Percentiles rank a stretch among this genome's conserved stretches.
These are phyloP conservation scores for Spinibarbus caldwelli DNA, from an alignment of 2,797 vertebrate species.

Conservation along the genomic window DNA sequence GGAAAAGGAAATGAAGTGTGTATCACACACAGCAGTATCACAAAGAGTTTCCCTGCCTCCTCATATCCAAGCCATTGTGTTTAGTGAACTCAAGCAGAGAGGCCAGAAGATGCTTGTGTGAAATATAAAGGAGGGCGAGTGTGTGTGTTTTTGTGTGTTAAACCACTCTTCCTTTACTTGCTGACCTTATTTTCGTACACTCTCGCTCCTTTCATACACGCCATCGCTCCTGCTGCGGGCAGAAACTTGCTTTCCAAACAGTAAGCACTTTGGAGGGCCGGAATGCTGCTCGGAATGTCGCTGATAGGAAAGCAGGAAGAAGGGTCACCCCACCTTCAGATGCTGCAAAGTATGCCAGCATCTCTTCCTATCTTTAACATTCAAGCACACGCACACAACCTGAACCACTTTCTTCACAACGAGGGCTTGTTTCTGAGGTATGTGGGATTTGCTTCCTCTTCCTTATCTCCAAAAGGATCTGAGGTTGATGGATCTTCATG, in stretches of 20 bases:
- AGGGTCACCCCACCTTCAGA: conserved; percentile 38
- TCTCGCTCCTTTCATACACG: conserved; percentile 29
- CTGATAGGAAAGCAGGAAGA: conserved; percentile 48
- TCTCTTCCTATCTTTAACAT: conserved; percentile 20
- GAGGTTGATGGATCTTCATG: conserved; percentile 1
- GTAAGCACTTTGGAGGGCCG: conserved; percentile 48
- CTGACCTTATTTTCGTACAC: conserved; percentile 22
- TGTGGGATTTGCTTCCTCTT: conserved; percentile 26
- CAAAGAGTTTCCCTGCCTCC: conserved; percentile 48
- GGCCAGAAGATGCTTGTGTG: conserved; percentile 35
- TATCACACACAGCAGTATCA: conserved; percentile 58
- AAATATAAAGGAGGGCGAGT: conserved; percentile 28
- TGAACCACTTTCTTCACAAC: conserved; percentile 23
- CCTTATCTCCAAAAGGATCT: neutral
- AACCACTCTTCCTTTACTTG: conserved; percentile 15
- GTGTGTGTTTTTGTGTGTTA: conserved; percentile 32
- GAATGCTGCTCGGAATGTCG: conserved; percentile 50
- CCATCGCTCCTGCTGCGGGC: conserved; percentile 8
- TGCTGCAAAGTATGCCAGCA: conserved; percentile 25
- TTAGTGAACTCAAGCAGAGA: conserved; percentile 30
- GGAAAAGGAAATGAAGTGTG: conserved; percentile 62
- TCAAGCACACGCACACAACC: conserved; percentile 8
- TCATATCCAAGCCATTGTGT: conserved; percentile 51
- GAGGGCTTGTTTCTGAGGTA: conserved; percentile 12
- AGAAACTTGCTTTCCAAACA: conserved; percentile 56